These are phyloP conservation scores for Drosophila subquinaria DNA, from an alignment of 2,888 invertebrate genomes.

Conservation along the genomic window DNA sequence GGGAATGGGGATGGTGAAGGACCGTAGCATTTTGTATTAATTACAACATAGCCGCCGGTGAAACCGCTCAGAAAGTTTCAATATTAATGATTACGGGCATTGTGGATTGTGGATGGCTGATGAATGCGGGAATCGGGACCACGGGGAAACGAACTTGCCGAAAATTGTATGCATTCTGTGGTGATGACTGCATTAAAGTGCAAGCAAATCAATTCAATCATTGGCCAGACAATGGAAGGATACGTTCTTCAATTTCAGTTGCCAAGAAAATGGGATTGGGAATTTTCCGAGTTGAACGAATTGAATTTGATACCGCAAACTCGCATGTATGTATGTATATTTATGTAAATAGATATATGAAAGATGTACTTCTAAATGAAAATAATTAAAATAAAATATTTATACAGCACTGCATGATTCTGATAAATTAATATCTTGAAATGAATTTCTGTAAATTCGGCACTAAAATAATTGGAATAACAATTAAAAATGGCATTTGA, in stretches of 20 bases:
- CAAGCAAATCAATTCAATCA: slow-evolving; percentile 71
- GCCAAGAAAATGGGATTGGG: slow-evolving; percentile 9
- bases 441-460: neutral
- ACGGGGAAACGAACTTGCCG: neutral
- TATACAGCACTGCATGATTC: neutral
- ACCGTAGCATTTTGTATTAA: slow-evolving; percentile 75
- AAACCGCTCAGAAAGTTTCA: slow-evolving; percentile 67
- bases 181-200: slow-evolving; percentile 55
- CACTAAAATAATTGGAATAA: neutral
- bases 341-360: neutral
- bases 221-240: slow-evolving; percentile 31
- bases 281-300: neutral
- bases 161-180: neutral
- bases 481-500: neutral
- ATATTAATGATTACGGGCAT: slow-evolving; percentile 70
- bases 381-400: slow-evolving; percentile 49
- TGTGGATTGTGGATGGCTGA: slow-evolving; percentile 32
- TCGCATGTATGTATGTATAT: too few relatives aligned
- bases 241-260: neutral
- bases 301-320: neutral
- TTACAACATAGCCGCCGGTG: slow-evolving; percentile 73
- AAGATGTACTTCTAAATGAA: slow-evolving; percentile 5
- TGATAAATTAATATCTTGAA: neutral
- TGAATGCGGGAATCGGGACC: slow-evolving; percentile 22
- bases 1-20: slow-evolving; percentile 9